Percentiles rank a stretch among this genome's conserved stretches.
phyloP scores from a whole-genome alignment of 2,888 invertebrate genomes.

The Encarsia formosa region DNA sequence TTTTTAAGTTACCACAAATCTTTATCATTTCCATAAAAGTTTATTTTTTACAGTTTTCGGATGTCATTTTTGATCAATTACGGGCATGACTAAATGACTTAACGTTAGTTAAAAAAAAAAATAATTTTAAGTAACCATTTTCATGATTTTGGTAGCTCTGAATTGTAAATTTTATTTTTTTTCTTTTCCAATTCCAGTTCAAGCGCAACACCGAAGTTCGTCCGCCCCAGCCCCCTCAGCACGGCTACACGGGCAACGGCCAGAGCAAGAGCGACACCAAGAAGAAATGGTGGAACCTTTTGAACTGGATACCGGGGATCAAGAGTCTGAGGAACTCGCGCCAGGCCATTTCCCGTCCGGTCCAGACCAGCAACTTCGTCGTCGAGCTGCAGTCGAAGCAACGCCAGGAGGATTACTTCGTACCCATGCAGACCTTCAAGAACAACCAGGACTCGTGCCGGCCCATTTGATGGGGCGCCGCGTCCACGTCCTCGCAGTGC shows the following conservation, averaged over 20 bases:
- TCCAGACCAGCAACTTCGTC: conserved; percentile 28
- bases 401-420: conserved; percentile 39
- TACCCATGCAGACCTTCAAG: conserved; percentile 41
- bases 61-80: too few relatives aligned
- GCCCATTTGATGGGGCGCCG: conserved; percentile 17
- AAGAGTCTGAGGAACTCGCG: conserved; percentile 30
- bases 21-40: too few relatives aligned
- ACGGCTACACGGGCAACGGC: not conserved
- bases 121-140: too few relatives aligned
- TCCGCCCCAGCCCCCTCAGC: too few relatives aligned
- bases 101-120: too few relatives aligned
- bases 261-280: conserved; percentile 7
- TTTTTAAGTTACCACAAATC: too few relatives aligned
- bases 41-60: too few relatives aligned
- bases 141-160: too few relatives aligned
- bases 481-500: not conserved
- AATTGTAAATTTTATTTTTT: too few relatives aligned
- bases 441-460: conserved; percentile 14
- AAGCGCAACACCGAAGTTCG: too few relatives aligned
- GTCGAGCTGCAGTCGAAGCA: conserved; percentile 25
- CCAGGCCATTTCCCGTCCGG: conserved; percentile 11
- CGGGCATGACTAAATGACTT: too few relatives aligned
- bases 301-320: conserved; percentile 42
- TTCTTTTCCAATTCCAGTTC: too few relatives aligned
- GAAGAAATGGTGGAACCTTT: conserved; percentile 43